A percentile compares a stretch with the other conserved stretches of the same genome.
These are phyloP conservation scores for Nyctereutes procyonoides DNA, from an alignment of 2,113 vertebrate genomes.

Conservation along the genomic window DNA sequence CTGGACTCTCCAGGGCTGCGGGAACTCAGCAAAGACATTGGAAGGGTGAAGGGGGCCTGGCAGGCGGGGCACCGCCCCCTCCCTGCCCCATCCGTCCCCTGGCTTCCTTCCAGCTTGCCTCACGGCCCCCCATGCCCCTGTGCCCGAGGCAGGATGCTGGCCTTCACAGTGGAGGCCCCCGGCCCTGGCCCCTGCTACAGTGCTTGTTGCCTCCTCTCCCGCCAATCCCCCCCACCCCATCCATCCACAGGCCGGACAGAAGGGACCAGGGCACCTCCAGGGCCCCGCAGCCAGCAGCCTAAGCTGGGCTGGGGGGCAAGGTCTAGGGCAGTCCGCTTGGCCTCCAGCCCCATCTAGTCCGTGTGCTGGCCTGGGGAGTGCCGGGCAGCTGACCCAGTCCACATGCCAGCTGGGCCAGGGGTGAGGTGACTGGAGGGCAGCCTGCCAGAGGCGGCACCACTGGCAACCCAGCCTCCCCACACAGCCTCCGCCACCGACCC, in stretches of 20 bases:
- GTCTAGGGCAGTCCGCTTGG: rapidly evolving
- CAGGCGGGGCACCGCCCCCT: no score
- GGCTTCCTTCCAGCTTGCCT: background rate
- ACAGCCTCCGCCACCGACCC: rapidly evolving
- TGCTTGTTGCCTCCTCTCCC: no score
- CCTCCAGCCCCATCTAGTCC: background rate
- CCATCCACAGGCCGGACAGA: no score
- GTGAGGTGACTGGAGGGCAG: background rate
- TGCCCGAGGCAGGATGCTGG: background rate
- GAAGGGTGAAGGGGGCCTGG: background rate
- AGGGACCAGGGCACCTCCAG: background rate
- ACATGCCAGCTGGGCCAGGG: conserved; percentile 65
- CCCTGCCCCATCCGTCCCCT: background rate
- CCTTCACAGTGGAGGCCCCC: background rate
- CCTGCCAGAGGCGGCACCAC: background rate
- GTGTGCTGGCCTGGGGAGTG: background rate
- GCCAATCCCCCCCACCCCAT: no score
- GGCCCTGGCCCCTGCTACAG: background rate
- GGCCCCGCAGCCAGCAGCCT: background rate
- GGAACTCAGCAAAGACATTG: rapidly evolving
- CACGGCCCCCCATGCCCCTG: rapidly evolving
- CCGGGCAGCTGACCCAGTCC: conserved; percentile 1
- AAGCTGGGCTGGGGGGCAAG: rapidly evolving
- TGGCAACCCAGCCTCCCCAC: background rate
- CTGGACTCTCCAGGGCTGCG: background rate